Evolutionary conservation across 2,113 vertebrate species (phyloP), one percentile per base, ranked within the genome.

Genomic region (Aleadryas rufinucha): DNA sequence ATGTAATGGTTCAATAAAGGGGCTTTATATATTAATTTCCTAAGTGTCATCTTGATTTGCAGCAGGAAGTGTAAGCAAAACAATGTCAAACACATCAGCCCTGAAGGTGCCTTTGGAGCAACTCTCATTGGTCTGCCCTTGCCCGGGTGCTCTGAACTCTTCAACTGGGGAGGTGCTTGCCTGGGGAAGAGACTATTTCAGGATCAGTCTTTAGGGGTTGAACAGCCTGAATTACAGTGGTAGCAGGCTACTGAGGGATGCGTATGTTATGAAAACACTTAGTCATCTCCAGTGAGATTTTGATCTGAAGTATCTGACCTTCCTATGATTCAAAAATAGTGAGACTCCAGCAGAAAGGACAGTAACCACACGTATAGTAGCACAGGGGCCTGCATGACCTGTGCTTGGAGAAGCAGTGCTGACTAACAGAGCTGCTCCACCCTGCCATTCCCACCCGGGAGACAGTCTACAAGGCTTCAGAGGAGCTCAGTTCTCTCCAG

Each of bases 11-110:
- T 87, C 68, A 68, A 49, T 86, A 87, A 95, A 81, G 74, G 66
- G 71, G n/a, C 61, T 80, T 75, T 94, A 94, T 87, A 33, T 60
- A 79, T 77, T 94, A 93, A 91, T 95, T 74, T 96, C 66, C 80
- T 50, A 59, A 84, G 75, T 85, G 76, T 77, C 37, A 16, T 89
- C 69, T 70, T 94, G 61, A 95, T 87, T 95, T 95, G 49, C 72
- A 80, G 89, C 92, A 76, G 56, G 30, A 75, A 94, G 44, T 2
- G 2, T 63, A 92, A 93, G 77, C 82, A 84, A 95, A 94, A 95
- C 94, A 90, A 79, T 54, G 16, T 94, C 94, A 80, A 76, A 81
- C 77, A 35, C 81, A 60, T 79, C 35, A 94, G 59, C 59, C 91
- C 24, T 41, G 61, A 77, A 87, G 82, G 84, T 94, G 90, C 60